Conservation (phyloP, 2,797 vertebrate genomes). For the Mallotus villosus region DNA sequence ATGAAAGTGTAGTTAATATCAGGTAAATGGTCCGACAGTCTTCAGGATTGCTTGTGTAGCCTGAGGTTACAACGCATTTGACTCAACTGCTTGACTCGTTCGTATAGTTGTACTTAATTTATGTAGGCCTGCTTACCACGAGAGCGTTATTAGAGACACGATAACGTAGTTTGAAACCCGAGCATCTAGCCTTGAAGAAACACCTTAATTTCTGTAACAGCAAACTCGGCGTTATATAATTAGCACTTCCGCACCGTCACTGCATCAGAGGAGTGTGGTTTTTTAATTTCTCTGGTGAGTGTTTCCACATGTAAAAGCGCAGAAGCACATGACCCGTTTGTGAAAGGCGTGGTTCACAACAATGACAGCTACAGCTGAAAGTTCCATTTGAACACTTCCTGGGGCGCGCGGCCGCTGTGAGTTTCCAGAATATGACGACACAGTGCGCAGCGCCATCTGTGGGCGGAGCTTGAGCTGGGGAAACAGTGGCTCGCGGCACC, state of each 20-base stretch:
- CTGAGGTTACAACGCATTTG: neutral
- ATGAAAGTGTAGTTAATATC: neutral
- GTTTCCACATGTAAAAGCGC: no score
- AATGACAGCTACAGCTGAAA: neutral
- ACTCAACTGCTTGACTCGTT: neutral
- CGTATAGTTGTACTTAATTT: no score
- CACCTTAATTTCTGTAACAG: neutral
- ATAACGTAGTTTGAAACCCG: neutral
- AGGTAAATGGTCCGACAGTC: no score
- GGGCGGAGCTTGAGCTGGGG: neutral
- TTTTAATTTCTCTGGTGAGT: neutral
- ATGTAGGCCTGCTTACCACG: neutral
- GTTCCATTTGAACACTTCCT: constrained; percentile 8
- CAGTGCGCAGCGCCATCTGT: neutral
- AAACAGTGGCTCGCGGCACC: neutral
- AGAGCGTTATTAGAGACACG: neutral
- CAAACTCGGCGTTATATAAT: neutral
- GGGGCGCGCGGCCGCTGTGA: neutral
- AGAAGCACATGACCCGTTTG: neutral
- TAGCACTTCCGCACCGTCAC: neutral
- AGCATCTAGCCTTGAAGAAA: constrained; percentile 17
- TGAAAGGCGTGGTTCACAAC: neutral
- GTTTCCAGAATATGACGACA: constrained; percentile 27
- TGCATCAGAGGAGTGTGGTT: neutral
- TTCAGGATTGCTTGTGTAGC: no score